Evolutionary conservation across 2,113 vertebrate genomes (phyloP).

Genomic region (Tylochromis polylepis): DNA sequence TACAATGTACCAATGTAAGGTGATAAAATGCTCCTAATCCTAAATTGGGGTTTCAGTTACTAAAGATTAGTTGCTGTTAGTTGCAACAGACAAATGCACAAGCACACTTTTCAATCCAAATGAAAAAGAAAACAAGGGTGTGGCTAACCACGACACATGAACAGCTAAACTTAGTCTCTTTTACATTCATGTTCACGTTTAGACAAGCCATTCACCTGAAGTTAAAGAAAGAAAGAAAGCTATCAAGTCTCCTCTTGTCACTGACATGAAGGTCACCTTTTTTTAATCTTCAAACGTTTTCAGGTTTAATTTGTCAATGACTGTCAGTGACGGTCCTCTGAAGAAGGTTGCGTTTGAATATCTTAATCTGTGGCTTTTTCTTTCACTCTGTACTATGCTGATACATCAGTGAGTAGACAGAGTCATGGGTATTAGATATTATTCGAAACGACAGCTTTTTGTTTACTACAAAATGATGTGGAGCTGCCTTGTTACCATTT

Average conservation of each 20-base stretch:
- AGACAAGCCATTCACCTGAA: not conserved
- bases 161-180: not conserved
- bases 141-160: not conserved
- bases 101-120: not conserved
- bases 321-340: not conserved
- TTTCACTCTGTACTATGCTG: not conserved
- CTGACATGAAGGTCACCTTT: not conserved
- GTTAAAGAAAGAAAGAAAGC: not conserved
- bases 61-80: not conserved
- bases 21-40: not conserved
- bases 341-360: not conserved
- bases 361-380: not conserved
- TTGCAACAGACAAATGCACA: not conserved
- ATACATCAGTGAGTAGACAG: not conserved
- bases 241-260: not conserved
- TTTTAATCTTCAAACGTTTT: not conserved
- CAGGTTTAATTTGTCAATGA: not conserved
- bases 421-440: not conserved
- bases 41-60: not conserved
- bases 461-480: not conserved
- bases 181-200: not conserved
- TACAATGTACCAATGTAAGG: not conserved
- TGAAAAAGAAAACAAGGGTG: not conserved
- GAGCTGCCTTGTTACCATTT: constrained; percentile 13
- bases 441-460: not conserved